Percentiles rank a stretch among this genome's conserved stretches.
Conservation (phyloP, 2,797 vertebrate genomes). For the Dromococcyx pavoninus region DNA sequence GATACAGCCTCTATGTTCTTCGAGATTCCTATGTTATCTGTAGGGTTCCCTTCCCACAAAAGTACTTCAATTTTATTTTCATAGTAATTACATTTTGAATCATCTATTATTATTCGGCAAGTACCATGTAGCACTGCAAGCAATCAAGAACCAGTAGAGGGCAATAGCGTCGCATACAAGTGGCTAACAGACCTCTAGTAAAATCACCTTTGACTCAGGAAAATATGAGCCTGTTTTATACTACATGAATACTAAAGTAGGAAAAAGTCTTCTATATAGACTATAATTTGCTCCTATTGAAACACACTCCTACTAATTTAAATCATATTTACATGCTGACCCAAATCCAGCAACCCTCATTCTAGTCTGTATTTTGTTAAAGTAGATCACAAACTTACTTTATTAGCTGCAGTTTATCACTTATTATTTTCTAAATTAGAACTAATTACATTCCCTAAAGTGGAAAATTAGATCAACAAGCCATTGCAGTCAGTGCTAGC, state of each 20-base stretch:
- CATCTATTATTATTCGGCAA: background rate
- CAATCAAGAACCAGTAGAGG: slow-evolving; percentile 44
- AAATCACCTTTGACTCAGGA: slow-evolving; percentile 7
- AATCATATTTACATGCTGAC: slow-evolving; percentile 22
- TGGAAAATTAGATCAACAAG: slow-evolving; percentile 66
- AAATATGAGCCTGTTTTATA: background rate
- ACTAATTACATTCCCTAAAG: slow-evolving; percentile 61
- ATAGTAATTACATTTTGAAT: background rate
- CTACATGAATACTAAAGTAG: slow-evolving; percentile 12
- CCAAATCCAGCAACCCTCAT: background rate
- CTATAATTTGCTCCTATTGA: slow-evolving; percentile 35
- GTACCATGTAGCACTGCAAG: background rate
- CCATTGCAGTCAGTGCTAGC: slow-evolving; percentile 33
- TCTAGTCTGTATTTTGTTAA: background rate
- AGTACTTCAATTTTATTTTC: background rate
- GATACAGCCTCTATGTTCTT: background rate
- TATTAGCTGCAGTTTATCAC: slow-evolving; percentile 55
- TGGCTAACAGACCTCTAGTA: background rate
- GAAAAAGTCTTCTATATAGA: background rate
- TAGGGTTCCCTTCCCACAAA: background rate
- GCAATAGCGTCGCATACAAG: slow-evolving; percentile 31
- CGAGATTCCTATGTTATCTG: background rate
- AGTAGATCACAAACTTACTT: slow-evolving; percentile 48
- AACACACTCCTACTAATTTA: slow-evolving; percentile 12
- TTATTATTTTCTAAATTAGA: slow-evolving; percentile 63